Percentiles rank a stretch among this genome's conserved stretches.
Evolutionary conservation across 2,797 vertebrate species (phyloP).

Genomic region (Brotula barbata): DNA sequence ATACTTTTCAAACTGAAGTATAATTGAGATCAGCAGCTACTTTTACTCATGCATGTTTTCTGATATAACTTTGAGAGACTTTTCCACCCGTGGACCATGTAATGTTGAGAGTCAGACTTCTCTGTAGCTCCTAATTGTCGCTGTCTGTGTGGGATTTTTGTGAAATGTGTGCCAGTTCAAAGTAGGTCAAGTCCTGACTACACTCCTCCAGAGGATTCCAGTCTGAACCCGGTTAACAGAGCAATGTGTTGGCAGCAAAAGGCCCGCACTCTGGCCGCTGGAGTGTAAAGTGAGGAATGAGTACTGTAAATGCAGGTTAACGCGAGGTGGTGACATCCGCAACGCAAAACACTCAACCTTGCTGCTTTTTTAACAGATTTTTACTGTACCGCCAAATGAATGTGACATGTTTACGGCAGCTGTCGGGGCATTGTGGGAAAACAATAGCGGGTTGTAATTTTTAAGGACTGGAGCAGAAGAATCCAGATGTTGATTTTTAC

Average conservation of each 20-base stretch:
- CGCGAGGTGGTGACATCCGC: not conserved
- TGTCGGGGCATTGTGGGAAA: not conserved
- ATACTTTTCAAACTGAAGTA: too few species aligned
- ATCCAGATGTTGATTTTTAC: conserved; percentile 6
- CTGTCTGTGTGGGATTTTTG: conserved; percentile 24
- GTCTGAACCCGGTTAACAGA: conserved; percentile 15
- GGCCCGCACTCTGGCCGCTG: not conserved
- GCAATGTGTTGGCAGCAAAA: conserved; percentile 5
- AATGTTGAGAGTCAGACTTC: too few species aligned
- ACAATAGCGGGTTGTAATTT: conserved; percentile 6
- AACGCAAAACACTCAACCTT: not conserved
- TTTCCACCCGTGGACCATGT: too few species aligned
- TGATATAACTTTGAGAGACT: too few species aligned
- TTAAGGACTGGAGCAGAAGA: not conserved
- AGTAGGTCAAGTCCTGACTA: conserved; percentile 26
- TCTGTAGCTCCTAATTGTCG: too few species aligned
- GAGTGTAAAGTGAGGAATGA: not conserved
- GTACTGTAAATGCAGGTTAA: not conserved
- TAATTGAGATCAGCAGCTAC: too few species aligned
- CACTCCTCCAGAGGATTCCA: conserved; percentile 12
- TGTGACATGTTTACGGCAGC: conserved; percentile 3
- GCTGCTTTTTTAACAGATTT: not conserved
- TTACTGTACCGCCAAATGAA: not conserved
- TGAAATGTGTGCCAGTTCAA: conserved; percentile 25
- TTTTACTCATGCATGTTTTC: too few species aligned